Base-by-base conservation (phyloP, 2,888 invertebrate genomes). In the Acrobasis consociella region DNA sequence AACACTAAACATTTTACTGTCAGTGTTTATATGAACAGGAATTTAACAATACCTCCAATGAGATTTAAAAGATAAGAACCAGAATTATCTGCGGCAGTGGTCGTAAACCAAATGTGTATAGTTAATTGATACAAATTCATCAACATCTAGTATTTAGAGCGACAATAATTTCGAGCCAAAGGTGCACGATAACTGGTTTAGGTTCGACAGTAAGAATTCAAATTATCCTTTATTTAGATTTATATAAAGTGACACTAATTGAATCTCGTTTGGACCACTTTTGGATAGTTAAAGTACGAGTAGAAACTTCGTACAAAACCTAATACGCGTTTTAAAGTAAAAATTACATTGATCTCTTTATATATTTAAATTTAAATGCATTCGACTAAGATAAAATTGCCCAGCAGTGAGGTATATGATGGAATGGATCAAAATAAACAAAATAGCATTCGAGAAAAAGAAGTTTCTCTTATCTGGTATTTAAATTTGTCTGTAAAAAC, bases 121-220 rank as follows among this genome's bases (percentile, higher is more conserved):
- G 1, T 56, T 56, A 56, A 56, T 56, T 55, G 55, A 39, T 56
- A 56, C 56, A 56, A 56, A 56, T 56, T 56, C 56, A 13, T 56
- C 56, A 56, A 56, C 42, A 42, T 56, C 46, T 11, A 17, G 56
- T 46, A 56, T 56, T 42, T 42, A 56, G 56, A 42, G 11, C 56
- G 11, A 56, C 56, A 31, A 56, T 16, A 55, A 16, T 52, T 55
- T 55, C 15, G n/a, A 38, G 37, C 37, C 37, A 38, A 53, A 53
- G 1, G 53, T 53, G 31, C n/a, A n/a, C 13, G 37, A 53, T 38
- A 55, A 55, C 53, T 55, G 31, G 39, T n/a, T 39, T 38, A 37
- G 13, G 52, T 38, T 38, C 16, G 13, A 31, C 8, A 52, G 37
- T 53, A 38, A 53, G 53, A 53, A 53, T 53, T 53, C 37, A 53